Percentiles rank a stretch among this genome's conserved stretches.
phyloP scores from a whole-genome alignment of 2,113 vertebrate species.

The Dipodomys stephensi region DNA sequence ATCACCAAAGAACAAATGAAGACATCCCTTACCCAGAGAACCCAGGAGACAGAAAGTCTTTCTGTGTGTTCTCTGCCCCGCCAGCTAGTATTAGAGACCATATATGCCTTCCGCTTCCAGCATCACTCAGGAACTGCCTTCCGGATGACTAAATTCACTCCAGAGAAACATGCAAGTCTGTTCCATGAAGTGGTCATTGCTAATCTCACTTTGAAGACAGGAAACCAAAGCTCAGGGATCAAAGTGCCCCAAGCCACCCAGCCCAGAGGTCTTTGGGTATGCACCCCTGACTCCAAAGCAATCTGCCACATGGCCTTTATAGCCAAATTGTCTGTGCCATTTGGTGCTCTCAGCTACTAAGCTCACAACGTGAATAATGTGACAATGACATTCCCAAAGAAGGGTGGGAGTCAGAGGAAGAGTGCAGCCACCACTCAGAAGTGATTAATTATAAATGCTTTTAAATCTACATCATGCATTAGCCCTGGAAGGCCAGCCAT shows the following conservation, averaged over 20 bases:
- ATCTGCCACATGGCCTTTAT: not conserved
- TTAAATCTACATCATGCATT: conserved; percentile 44
- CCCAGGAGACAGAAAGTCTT: not conserved
- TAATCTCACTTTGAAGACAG: not conserved
- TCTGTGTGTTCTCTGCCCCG: not conserved
- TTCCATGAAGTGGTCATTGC: not conserved
- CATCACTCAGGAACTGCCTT: not conserved
- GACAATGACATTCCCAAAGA: not conserved
- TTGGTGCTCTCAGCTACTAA: conserved; percentile 12
- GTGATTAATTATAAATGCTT: conserved; percentile 70
- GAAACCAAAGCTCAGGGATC: not conserved
- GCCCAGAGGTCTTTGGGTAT: not conserved
- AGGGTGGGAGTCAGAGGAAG: not conserved
- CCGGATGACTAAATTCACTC: not conserved
- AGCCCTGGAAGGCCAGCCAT: conserved; percentile 6
- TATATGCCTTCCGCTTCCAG: not conserved
- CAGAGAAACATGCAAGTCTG: not conserved
- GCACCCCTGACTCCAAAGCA: conserved; percentile 8
- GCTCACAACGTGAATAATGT: not conserved
- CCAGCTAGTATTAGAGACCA: not conserved
- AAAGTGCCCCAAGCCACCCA: not conserved
- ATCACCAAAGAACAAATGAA: not conserved
- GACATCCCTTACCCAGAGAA: conserved; percentile 1
- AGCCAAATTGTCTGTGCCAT: conserved; percentile 18
- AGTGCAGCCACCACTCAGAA: conserved; percentile 33